A percentile compares a stretch with the other conserved stretches of the same genome.
Conservation (phyloP, 2,797 vertebrate genomes). For the Amphiprion clarkii region DNA sequence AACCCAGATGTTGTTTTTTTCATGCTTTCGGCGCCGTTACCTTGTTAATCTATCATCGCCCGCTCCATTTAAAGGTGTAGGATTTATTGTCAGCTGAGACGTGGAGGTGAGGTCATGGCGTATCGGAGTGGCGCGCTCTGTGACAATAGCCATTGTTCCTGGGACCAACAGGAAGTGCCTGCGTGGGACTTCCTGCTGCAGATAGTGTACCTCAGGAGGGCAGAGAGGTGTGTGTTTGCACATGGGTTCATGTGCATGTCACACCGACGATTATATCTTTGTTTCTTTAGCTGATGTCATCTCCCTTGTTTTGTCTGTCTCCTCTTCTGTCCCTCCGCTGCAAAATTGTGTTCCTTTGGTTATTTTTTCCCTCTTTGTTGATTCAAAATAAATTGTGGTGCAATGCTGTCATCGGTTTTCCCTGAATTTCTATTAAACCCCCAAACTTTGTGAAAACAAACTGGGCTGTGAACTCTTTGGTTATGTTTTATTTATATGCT, state of each 20-base stretch:
- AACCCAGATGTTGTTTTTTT: slow-evolving; percentile 16
- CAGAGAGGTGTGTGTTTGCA: slow-evolving; percentile 66
- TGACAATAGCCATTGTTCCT: slow-evolving; percentile 89
- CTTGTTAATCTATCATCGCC: slow-evolving; percentile 83
- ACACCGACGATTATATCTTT: slow-evolving; percentile 17
- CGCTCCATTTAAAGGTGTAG: slow-evolving; percentile 79
- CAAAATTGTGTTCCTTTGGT: too few species aligned
- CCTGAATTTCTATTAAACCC: slow-evolving; percentile 4
- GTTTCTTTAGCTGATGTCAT: slow-evolving; percentile 46
- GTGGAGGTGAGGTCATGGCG: slow-evolving; percentile 88
- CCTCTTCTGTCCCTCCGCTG: not conserved
- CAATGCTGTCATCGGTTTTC: not conserved
- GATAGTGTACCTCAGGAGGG: slow-evolving; percentile 77
- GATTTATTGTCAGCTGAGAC: slow-evolving; percentile 83
- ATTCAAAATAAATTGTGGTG: slow-evolving; percentile 1
- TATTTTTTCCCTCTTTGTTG: not conserved
- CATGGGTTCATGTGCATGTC: slow-evolving; percentile 43
- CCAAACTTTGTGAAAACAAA: not conserved
- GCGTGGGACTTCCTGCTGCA: slow-evolving; percentile 84
- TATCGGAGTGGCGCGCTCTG: slow-evolving; percentile 65
- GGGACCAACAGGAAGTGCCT: slow-evolving; percentile 85
- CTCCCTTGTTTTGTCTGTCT: slow-evolving; percentile 10
- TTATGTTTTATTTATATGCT: too few species aligned
- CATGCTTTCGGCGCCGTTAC: slow-evolving; percentile 60
- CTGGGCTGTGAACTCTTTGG: too few species aligned